Percentiles rank a stretch among this genome's conserved stretches.
Evolutionary conservation across 2,888 invertebrate genomes (phyloP).

Genomic region (Troilus luridus): DNA sequence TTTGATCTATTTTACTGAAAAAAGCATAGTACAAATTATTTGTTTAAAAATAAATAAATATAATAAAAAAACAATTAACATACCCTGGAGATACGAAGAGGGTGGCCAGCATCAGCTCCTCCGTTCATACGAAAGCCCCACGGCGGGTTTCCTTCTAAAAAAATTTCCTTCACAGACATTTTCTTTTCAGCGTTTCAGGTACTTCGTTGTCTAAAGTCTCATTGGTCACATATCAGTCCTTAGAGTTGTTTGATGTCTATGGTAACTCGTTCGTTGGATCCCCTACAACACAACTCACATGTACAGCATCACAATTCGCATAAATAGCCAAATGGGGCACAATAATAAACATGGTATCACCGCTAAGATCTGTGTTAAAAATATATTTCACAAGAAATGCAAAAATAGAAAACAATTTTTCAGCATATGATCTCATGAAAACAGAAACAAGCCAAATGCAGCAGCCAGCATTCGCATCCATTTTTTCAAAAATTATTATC

Average conservation of each 20-base stretch:
- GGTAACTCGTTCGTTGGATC: constrained; percentile 61
- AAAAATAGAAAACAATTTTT: constrained; percentile 53
- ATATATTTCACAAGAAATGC: constrained; percentile 56
- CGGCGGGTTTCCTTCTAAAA: constrained; percentile 85
- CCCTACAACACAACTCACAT: constrained; percentile 29
- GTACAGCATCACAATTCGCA: background rate
- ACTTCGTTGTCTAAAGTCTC: constrained; percentile 50
- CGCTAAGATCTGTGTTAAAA: constrained; percentile 31
- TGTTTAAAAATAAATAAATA: background rate
- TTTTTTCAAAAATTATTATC: background rate
- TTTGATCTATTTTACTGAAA: background rate
- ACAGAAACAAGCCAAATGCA: constrained; percentile 42
- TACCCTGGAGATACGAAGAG: constrained; percentile 85
- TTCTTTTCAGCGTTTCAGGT: constrained; percentile 59
- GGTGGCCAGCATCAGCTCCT: constrained; percentile 83
- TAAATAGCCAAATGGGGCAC: background rate
- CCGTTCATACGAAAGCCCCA: constrained; percentile 94
- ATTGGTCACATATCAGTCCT: constrained; percentile 59
- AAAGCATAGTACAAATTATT: background rate
- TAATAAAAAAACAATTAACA: constrained; percentile 67
- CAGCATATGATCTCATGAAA: constrained; percentile 47
- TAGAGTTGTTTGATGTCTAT: constrained; percentile 38
- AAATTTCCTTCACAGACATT: constrained; percentile 82
- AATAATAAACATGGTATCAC: constrained; percentile 55
- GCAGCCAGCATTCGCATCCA: background rate